phyloP scores from a whole-genome alignment of 2,113 vertebrate genomes.

The Grammomys surdaster region DNA sequence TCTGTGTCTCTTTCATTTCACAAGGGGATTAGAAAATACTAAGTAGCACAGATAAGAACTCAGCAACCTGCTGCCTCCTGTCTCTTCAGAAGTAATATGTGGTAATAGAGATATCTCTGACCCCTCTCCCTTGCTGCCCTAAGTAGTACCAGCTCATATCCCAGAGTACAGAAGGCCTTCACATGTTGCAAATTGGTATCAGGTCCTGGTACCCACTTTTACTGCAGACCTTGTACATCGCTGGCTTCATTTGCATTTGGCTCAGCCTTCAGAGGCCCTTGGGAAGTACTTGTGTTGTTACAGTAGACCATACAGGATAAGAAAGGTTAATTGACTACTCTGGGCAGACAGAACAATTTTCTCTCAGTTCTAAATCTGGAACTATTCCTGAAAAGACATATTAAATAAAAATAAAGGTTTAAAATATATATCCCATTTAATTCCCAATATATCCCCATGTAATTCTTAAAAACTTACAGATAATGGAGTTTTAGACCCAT shows the following conservation, averaged over 20 bases:
- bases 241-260: background rate
- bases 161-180: background rate
- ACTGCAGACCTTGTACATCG: accelerated
- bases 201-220: background rate
- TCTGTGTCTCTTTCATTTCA: background rate
- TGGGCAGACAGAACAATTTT: background rate
- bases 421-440: background rate
- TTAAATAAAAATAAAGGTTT: background rate
- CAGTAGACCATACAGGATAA: background rate
- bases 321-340: background rate
- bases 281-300: background rate
- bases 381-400: background rate
- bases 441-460: background rate
- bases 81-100: background rate
- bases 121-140: background rate
- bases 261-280: background rate
- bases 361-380: background rate
- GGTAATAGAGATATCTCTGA: background rate
- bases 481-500: background rate
- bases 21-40: background rate
- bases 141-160: too few species aligned
- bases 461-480: background rate
- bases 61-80: background rate
- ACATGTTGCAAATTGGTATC: background rate
- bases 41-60: background rate